Evolutionary conservation across 2,113 vertebrate genomes (phyloP).

Genomic region (Vidua chalybeata): DNA sequence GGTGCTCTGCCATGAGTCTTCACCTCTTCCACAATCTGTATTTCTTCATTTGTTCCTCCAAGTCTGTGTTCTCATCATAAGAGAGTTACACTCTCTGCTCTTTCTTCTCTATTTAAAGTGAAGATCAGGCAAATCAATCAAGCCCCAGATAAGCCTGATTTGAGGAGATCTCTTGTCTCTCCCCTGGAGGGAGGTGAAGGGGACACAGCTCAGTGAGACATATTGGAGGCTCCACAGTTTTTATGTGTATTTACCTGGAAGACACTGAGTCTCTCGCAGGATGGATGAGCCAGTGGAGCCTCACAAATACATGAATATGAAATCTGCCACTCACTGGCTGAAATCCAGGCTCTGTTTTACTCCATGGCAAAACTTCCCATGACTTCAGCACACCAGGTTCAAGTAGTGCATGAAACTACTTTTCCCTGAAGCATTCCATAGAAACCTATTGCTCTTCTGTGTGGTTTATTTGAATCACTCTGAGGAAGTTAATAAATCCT

Average conservation of each 20-base stretch:
- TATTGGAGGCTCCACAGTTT: neutral
- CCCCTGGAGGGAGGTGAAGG: neutral
- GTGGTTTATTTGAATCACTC: neutral
- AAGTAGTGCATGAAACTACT: conserved; percentile 1
- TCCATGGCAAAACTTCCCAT: neutral
- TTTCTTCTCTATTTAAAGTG: neutral
- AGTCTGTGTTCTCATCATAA: neutral
- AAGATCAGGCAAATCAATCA: neutral
- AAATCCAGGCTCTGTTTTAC: neutral
- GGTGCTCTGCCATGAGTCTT: neutral
- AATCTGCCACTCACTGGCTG: neutral
- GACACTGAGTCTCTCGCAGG: neutral
- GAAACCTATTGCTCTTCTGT: conserved; percentile 47
- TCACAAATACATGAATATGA: neutral
- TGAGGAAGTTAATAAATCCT: conserved; percentile 39
- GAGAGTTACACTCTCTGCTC: neutral
- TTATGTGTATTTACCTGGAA: neutral
- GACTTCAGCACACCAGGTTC: neutral
- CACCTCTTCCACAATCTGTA: neutral
- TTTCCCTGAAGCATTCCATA: conserved; percentile 8
- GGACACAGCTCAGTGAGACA: neutral
- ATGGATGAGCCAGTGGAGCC: neutral
- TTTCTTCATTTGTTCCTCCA: neutral
- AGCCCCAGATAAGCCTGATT: neutral
- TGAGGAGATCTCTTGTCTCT: neutral